Evolutionary conservation across 2,888 invertebrate species (phyloP), one percentile per base, ranked within the genome.

Genomic region (Drosophila fungiperda): DNA sequence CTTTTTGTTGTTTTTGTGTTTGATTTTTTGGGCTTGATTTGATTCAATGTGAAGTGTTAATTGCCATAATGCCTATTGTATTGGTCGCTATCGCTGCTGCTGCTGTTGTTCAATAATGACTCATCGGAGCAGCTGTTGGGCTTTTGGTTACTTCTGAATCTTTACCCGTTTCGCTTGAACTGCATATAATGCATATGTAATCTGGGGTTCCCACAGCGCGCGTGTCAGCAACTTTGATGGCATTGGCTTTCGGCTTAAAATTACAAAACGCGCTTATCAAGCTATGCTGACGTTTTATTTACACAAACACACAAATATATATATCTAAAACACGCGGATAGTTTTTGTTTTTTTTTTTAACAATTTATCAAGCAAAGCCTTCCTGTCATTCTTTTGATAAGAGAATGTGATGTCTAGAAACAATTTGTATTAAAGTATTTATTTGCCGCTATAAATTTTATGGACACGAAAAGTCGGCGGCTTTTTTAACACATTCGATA

Each of bases 211-310:
- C 82, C 79, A 73, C 68, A 65, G 79, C 63, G 82, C 81, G 86
- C 80, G 82, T 85, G 83, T 83, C 82, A 75, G 78, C 75, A 74
- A n/a, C 69, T 78, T 73, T 54, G 63, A 65, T 85, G 83, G 78
- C 82, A 83, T 82, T 83, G 72, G 78, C 82, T 87, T 85, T 85
- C 68, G 45, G 73, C 68, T 68, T 87, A 63, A 61, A 85, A 75
- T 83, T 83, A 85, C 83, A 77, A 81, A 73, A 73, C 38, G 66
- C 53, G 83, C 83, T 87, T 82, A 83, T 83, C 86, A 74, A 87
- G 80, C 88, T 67, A 86, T 73, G 80, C 74, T 79, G 58, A 66
- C 74, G 67, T 67, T 67, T 62, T 55, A 64, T 67, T 64, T 54
- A 49, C 76, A 68, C 65, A 65, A 54, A 60, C 63, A 48, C 65